Base-by-base conservation (phyloP, 2,113 vertebrate species). In the Struthidea cinerea region DNA sequence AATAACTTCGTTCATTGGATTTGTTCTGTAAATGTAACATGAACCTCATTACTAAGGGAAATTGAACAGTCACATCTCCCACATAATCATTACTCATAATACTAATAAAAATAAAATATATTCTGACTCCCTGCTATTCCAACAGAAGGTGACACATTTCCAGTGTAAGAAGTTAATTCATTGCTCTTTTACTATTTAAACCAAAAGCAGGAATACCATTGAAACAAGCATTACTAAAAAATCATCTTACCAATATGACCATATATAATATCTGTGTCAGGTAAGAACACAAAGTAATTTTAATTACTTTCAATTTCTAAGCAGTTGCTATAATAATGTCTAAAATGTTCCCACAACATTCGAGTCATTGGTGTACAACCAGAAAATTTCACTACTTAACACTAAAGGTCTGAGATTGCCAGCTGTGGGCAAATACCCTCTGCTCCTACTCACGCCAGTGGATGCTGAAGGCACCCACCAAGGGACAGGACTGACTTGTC, bases 161-260 rank as follows among this genome's bases (percentile, higher is more conserved):
- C 53, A 55, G 7, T 23, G 39, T 59, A 73, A 22, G 44, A 3
- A 79, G 27, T 33, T 81, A 90, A 70, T 87, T 91, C 21, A 87
- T 69, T 87, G 77, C 22, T 94, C 6, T 92, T 93, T 71, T 57
- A 71, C 85, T 87, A 71, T 87, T 92, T 82, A 89, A 96, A 84
- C 30, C 53, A 89, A 24, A 83, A 53, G 26, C n/a, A 94, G 49
- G 50, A 94, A 68, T 68, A 89, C 81, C 27, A 42, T 6, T 55
- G 57, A 44, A 87, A 78, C 3, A 63, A 32, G 12, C 50, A 68
- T 37, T 67, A 84, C 7, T 30, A 79, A 71, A 71, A 71, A 81
- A 84, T 46, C 5, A 82, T 20, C 74, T 82, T 65, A 91, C 41
- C 49, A 61, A 75, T 49, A 46, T 11, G 76, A 60, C 26, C 33